phyloP scores from a whole-genome alignment of 1,140 invertebrate species.

The Chironomus striatipennis region DNA sequence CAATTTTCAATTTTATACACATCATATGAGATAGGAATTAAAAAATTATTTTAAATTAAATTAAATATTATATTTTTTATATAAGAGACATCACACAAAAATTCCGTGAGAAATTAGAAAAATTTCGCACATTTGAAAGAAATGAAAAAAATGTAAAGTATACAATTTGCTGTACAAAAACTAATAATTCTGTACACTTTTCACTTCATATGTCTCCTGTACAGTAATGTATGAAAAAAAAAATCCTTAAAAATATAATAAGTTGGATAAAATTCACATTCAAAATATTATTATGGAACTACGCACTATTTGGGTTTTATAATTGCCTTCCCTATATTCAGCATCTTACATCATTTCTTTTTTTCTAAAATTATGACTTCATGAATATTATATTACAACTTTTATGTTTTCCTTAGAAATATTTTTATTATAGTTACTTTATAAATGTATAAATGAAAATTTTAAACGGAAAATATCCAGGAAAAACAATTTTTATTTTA shows the following conservation, averaged over 20 bases:
- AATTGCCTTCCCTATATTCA: not conserved
- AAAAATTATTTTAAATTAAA: too few species aligned
- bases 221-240: not conserved
- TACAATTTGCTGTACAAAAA: constrained; percentile 19
- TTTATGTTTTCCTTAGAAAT: too few species aligned
- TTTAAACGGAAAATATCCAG: not conserved
- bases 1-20: too few species aligned
- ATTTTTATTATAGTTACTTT: too few species aligned
- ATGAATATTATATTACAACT: too few species aligned
- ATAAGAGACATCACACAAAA: constrained; percentile 14
- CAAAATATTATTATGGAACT: constrained; percentile 3
- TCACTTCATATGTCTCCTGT: not conserved
- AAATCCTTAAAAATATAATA: not conserved
- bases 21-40: too few species aligned
- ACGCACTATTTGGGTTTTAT: not conserved
- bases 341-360: too few species aligned
- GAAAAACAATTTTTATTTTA: not conserved
- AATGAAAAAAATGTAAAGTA: not conserved
- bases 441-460: not conserved
- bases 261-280: not conserved
- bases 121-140: not conserved
- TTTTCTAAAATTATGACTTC: too few species aligned
- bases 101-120: not conserved
- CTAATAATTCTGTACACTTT: not conserved
- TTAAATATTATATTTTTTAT: not conserved